Conservation (phyloP, 2,113 vertebrate genomes). For the Urocynchramus pylzowi region DNA sequence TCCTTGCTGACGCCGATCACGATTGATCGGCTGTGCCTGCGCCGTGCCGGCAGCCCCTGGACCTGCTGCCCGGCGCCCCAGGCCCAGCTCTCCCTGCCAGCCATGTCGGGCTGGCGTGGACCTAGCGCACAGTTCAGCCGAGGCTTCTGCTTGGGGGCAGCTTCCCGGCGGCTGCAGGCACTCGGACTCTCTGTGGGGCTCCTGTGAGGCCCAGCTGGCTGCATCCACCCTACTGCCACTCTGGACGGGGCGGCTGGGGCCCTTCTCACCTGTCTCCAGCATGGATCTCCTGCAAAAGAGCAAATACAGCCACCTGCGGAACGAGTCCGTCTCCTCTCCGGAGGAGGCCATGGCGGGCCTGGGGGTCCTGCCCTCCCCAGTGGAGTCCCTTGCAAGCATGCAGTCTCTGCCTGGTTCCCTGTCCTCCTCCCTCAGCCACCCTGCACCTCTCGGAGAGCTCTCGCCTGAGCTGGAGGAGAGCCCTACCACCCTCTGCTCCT, state of each 20-base stretch:
- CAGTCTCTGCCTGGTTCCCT: conserved; percentile 73
- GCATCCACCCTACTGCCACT: background rate
- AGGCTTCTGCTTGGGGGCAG: background rate
- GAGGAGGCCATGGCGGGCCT: conserved; percentile 62
- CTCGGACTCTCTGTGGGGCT: background rate
- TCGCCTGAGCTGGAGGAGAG: conserved; percentile 77
- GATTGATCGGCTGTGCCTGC: background rate
- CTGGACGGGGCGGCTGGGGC: background rate
- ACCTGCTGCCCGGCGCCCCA: background rate
- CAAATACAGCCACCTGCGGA: conserved; percentile 93
- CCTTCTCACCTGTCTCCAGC: background rate
- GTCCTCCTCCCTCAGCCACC: conserved; percentile 84
- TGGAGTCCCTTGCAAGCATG: background rate
- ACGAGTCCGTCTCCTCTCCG: conserved; percentile 86
- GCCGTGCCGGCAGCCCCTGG: background rate
- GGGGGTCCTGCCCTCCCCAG: background rate
- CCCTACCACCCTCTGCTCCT: conserved; percentile 94
- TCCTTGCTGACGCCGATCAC: background rate
- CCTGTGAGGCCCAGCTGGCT: conserved; percentile 1
- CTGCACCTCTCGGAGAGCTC: conserved; percentile 75
- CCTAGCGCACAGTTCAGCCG: accelerated
- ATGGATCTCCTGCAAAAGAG: conserved; percentile 93
- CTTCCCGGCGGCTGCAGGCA: accelerated
- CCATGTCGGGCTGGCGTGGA: background rate
- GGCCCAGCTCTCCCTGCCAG: background rate